Base-by-base conservation (phyloP, 2,113 vertebrate genomes). In the Seriola dumerili region DNA sequence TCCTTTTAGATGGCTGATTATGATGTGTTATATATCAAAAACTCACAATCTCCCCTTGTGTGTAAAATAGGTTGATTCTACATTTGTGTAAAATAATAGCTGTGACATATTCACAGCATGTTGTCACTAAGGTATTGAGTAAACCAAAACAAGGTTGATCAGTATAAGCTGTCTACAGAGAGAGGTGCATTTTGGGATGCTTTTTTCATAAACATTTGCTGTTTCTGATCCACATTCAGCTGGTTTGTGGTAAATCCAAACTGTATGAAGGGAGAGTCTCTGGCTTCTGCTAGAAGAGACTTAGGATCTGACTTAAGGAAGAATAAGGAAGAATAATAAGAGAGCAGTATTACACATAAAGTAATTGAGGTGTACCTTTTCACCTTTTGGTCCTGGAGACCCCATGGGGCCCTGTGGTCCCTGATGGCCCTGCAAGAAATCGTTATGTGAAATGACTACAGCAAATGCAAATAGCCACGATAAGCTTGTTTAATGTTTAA, bases 311-410 rank as follows among this genome's bases (percentile, higher is more conserved):
- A 46, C 19, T 59, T 7, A 21, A 10, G 7, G 8, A 55, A 25
- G n/a, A 55, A 46, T 25, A 29, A 29, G 7, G 14, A 25, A 19
- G 19, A 82, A 11, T 17, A 44, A 64, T 11, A 59, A 78, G 5
- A 80, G n/a, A 72, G 42, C 2, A 23, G 68, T 34, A 21, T 80
- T 76, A 73, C 52, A 83, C 13, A 34, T 68, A 73, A 87, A 69
- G 63, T 73, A 52, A 90, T 76, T 34, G 70, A 84, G 62, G 67
- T 85, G 57, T 94, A 99, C 98, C 98, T 99, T 99, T 95, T 97
- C 97, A 82, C 98, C 98, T 95, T 97, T 98, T 81, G 96, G 93
- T 91, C 98, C 98, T 29, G 96, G 96, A 88, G 95, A 87, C 89
- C 98, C 98, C 0, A 97, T 94, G 0, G 97, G 94, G 50, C 98